Base-by-base conservation (phyloP, 2,888 invertebrate genomes). In the Corbicula japonica region DNA sequence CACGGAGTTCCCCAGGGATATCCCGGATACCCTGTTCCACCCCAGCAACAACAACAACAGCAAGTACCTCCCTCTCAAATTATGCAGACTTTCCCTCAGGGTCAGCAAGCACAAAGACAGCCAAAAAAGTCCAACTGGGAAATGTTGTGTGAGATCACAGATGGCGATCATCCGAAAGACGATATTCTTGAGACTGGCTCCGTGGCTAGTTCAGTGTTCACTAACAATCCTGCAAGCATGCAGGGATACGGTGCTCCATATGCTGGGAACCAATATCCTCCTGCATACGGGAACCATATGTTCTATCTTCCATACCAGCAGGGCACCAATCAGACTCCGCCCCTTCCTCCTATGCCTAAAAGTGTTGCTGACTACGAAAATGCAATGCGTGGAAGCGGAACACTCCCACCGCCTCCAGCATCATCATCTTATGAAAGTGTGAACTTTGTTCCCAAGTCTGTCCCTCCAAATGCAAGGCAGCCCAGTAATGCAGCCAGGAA, bases 51-150 rank as follows among this genome's bases (percentile, higher is more conserved):
- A 21, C 52, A 52, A 23, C 72, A 30, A 41, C 76, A 66, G 71
- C 70, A 77, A 58, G 75, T 41, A 48, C 70, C 61, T 4, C 71
- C 50, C 26, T 38, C 35, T 28, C 56, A 58, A 30, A 58, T 58
- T 34, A 60, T 38, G 35, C 65, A 44, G 18, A 30, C 50, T n/a
- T 30, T 18, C 2, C 50, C 60, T 23, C 58, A 23, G 23, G 41
- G 58, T n/a, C 68, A 75, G 28, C 50, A 72, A 46, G 63, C 79
- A 18, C 71, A 85, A 4, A 63, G 79, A 18, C 70, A 85, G 58
- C 83, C 83, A 1, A 60, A 74, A 23, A 88, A 86, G 32, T 90
- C 91, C 50, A 90, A 89, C 60, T 91, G 91, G 91, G 90, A 91
- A 34, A 72, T 87, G 76, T 69, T 91, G 21, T 87, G 88, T 76